These are phyloP conservation scores for Saxicola maurus DNA, from an alignment of 2,797 vertebrate species.

Conservation along the genomic window DNA sequence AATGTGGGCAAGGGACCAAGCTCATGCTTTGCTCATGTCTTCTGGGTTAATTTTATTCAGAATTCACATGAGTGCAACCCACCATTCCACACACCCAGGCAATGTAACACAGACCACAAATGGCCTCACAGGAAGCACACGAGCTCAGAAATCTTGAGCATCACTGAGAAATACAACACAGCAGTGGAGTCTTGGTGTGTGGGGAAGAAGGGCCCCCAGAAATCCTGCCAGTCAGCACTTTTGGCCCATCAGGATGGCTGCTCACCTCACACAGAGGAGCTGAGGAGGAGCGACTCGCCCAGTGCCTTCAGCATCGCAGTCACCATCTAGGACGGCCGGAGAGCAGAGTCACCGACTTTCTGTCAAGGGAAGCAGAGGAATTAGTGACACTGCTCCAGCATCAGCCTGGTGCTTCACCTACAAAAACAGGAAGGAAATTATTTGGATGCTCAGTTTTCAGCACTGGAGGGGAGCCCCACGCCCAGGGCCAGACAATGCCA, in stretches of 20 bases:
- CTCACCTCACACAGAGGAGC: slow-evolving; percentile 52
- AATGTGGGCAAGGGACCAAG: not conserved
- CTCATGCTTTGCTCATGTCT: not conserved
- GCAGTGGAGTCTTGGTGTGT: accelerated
- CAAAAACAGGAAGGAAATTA: not conserved
- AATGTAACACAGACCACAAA: not conserved
- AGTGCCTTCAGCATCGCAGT: slow-evolving; percentile 41
- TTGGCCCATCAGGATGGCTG: not conserved
- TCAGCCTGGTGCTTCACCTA: not conserved
- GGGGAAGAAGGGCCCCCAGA: too few species aligned
- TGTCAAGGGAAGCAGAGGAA: not conserved
- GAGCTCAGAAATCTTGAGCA: not conserved
- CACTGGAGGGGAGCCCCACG: not conserved
- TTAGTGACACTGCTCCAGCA: not conserved
- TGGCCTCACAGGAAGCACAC: accelerated
- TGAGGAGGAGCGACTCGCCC: not conserved
- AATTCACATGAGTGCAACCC: not conserved
- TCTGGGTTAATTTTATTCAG: not conserved
- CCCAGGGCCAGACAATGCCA: not conserved
- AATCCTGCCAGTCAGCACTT: accelerated
- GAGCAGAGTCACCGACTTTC: not conserved
- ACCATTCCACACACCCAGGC: not conserved
- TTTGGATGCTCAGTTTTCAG: not conserved
- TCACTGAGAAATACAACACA: not conserved
- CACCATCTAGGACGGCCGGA: not conserved